Evolutionary conservation across 64 coral and sea anemone genomes (phyloP), one percentile per base, ranked within the genome.

Genomic region (Actinia tenebrosa): DNA sequence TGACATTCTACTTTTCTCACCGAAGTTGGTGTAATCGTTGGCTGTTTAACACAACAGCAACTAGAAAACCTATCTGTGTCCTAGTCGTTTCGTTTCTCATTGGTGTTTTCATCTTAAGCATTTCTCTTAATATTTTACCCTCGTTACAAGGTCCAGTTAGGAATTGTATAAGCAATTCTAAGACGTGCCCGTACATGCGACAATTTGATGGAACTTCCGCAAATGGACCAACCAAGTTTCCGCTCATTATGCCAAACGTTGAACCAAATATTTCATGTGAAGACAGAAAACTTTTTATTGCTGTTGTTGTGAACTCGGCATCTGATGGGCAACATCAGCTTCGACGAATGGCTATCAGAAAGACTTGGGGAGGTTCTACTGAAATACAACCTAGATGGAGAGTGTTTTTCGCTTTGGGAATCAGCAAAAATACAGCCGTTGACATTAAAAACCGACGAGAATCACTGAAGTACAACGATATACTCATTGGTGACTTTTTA

Each of bases 371-470:
- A 16, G 7, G 1, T 66, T 23, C 63, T 19, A 56, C 27, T 16
- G 30, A 17, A 84, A 30, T 16, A 53, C 20, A 43, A 13, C 5
- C 3, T 13, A 84, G 43, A 50, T 84, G 82, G 82, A 84, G 25
- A 56, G 14, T 84, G n/a, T 84, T 84, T 56, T 84, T 84, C 22
- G 27, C 80, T 58, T 30, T 86, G 14, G 84, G 84, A 13, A 17
- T 23, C 3, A 86, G 59, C 17, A 15, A 44, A 16, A 52, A 66
- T 53, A 50, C 47, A 0, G 7, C 22, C 17, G 4, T 52, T 25
- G 7, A 63, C 58, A 1, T 20, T 22, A 3, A 66, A 27, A 86
- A 42, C 30, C 63, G 11, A 63, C 2, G 30, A 0, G 84, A 86
- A 71, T 54, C 84, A 3, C 25, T 66, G 11, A n/a, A 0, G 56